Evolutionary conservation across 2,113 vertebrate genomes (phyloP), one percentile per base, ranked within the genome.

Genomic region (Podilymbus podiceps): DNA sequence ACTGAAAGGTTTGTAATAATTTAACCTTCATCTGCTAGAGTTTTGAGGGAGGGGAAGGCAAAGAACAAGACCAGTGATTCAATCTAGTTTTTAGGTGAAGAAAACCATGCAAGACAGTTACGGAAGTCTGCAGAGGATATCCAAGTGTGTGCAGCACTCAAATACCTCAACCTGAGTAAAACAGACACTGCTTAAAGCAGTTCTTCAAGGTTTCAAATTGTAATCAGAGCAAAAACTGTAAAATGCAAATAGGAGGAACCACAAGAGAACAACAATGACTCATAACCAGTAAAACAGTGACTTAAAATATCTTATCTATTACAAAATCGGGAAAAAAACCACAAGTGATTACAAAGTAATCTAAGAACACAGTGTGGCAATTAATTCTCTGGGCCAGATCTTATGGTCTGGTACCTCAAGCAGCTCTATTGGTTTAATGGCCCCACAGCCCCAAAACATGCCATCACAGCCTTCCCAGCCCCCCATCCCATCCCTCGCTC

Each of bases 1-100:
- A n/a, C 20, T 28, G 74, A 72, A 95, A 95, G 28, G 64, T 85
- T 58, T 97, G 53, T 71, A 92, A 88, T 89, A 92, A 91, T 92
- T 95, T 88, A 89, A 85, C 62, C 38, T 69, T 87, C 53, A 82
- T 81, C 25, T 63, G 22, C 66, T 71, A 10, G 53, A 76, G 38
- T 76, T 94, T 73, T 0, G 0, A 96, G 77, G 28, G 19, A 75
- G 27, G 9, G 17, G 18, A 62, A 84, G 16, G 53, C 42, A 93
- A 69, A 73, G 47, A 80, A 46, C 81, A 28, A 16, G 5, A 73
- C 31, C n/a, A 23, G 27, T 38, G 73, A 66, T 91, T 91, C 38
- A 59, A 5, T 38, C 47, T 69, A 38, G 56, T 7, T 93, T 92
- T 86, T 23, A 75, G 64, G 69, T 46, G 79, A 92, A 44, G 50